Base-by-base conservation (phyloP, 2,888 invertebrate genomes). In the Thera obeliscata region DNA sequence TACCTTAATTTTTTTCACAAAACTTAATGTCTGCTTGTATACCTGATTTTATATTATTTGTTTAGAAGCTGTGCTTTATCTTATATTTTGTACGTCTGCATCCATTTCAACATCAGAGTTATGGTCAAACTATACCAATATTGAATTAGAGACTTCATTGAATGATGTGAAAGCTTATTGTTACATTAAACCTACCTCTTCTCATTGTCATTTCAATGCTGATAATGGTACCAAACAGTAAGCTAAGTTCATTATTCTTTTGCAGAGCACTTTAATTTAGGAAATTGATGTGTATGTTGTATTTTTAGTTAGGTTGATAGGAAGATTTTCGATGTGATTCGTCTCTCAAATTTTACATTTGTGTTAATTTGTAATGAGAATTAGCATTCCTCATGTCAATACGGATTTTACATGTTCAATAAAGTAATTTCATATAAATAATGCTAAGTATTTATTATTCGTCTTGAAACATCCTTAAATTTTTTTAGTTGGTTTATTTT, bases 361-460 rank as follows among this genome's bases (percentile, higher is more conserved):
- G 90, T 91, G 93, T 94, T 93, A 92, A 90, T 93, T 92, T 94
- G 89, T 94, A 92, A 93, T 92, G 93, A 92, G 93, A 93, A 91
- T 86, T 93, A 93, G 93, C 94, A 94, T 94, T 94, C 94, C 94
- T 94, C 93, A 91, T 93, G 94, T 94, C 94, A 92, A 94, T 91
- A 93, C 88, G 91, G 92, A 91, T 91, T 94, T 93, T 93, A 94
- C 94, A 94, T 93, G 93, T 94, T 94, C 94, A 94, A 93, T 93
- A 94, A 94, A 93, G 92, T 93, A 94, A 93, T 94, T 94, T 94
- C 94, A 89, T 93, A 94, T 88, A 93, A 85, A 86, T 78, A 77
- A 12, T n/a, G 11, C 36, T 9, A 46, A 22, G 64, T 41, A 22
- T 4, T 35, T 50, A 50, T 41, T 38, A 38, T 22, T 22, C 1